Evolutionary conservation across 2,113 vertebrate genomes (phyloP).

Genomic region (Myanophis thanlyinensis): DNA sequence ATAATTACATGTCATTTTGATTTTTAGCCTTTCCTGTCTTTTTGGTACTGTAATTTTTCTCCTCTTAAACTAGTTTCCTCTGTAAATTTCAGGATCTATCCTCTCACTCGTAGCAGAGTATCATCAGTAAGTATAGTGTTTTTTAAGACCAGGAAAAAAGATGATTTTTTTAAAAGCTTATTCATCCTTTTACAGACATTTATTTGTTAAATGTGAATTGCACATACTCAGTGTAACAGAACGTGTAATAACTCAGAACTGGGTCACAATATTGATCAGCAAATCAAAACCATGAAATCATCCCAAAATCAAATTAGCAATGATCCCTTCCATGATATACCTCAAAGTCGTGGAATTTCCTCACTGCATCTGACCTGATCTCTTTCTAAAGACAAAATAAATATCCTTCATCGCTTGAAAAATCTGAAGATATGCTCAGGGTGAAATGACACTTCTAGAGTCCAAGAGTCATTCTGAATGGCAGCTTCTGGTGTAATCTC

Average conservation of each 20-base stretch:
- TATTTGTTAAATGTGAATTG: background rate
- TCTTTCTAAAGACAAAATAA: background rate
- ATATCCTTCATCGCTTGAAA: background rate
- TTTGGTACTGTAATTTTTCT: background rate
- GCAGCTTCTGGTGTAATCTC: background rate
- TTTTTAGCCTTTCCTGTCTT: background rate
- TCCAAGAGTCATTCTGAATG: background rate
- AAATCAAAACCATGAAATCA: background rate
- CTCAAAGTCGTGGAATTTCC: background rate
- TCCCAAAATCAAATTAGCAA: background rate
- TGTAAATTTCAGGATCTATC: background rate
- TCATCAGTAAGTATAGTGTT: background rate
- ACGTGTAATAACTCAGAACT: background rate
- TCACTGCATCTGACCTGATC: too few relatives aligned
- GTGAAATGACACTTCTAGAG: background rate
- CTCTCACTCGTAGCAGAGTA: background rate
- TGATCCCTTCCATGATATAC: background rate
- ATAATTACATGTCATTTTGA: background rate
- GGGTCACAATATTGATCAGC: background rate
- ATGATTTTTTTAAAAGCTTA: background rate
- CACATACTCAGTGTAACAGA: background rate
- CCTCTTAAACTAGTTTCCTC: background rate
- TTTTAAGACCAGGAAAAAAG: too few relatives aligned
- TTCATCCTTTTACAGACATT: background rate
- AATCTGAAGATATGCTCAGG: background rate